Conservation (phyloP, 2,113 vertebrate genomes). For the Stercorarius parasiticus region DNA sequence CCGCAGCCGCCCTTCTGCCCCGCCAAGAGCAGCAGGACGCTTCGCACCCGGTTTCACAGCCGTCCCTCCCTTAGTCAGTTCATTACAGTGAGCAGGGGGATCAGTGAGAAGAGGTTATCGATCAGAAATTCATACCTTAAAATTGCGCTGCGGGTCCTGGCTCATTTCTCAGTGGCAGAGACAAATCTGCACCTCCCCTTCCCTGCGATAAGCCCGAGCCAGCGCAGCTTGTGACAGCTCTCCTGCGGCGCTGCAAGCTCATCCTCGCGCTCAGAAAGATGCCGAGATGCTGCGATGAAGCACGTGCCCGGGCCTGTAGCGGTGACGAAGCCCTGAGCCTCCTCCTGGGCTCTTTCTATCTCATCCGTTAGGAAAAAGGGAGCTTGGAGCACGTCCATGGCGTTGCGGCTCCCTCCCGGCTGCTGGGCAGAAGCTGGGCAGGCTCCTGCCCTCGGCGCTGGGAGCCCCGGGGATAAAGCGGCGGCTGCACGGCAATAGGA, state of each 20-base stretch:
- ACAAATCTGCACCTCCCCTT: neutral
- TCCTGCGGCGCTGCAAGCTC: accelerated
- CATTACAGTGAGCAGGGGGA: neutral
- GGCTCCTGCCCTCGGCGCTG: neutral
- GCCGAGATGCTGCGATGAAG: accelerated
- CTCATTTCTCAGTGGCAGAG: neutral
- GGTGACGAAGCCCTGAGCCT: neutral
- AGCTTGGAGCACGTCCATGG: neutral
- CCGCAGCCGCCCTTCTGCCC: neutral
- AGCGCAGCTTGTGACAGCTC: accelerated
- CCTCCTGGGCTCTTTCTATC: neutral
- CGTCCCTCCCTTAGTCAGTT: neutral
- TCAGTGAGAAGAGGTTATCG: neutral
- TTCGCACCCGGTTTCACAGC: neutral
- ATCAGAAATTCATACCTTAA: neutral
- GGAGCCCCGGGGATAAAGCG: neutral
- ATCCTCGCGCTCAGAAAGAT: neutral
- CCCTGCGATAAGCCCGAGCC: neutral
- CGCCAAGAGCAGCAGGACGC: neutral
- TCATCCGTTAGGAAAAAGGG: neutral
- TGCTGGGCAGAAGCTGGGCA: neutral
- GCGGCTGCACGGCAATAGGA: neutral
- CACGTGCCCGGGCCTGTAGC: accelerated
- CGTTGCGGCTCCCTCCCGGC: conserved; percentile 11
- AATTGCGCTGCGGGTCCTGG: neutral